These are phyloP conservation scores for Psittacula derbiana DNA, from an alignment of 2,797 vertebrate genomes.

Conservation along the genomic window DNA sequence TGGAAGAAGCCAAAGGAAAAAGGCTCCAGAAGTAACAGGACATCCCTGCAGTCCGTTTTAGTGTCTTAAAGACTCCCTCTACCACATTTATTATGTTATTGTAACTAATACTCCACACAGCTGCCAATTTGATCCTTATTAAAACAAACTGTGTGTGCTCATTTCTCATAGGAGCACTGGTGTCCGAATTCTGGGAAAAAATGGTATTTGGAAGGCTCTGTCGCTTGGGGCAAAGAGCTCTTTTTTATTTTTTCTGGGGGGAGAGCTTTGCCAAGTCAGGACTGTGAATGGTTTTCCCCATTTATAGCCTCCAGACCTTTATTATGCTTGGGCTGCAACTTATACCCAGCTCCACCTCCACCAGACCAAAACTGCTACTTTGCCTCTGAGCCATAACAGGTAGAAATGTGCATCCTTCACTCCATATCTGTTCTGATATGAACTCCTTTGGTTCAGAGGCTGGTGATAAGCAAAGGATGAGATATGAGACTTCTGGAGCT, in stretches of 20 bases:
- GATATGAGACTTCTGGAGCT: not conserved
- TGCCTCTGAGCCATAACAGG: constrained; percentile 37
- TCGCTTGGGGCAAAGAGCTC: constrained; percentile 34
- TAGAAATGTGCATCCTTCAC: not conserved
- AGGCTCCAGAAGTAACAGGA: not conserved
- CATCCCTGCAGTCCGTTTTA: not conserved
- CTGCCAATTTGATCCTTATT: constrained; percentile 41
- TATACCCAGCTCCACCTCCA: constrained; percentile 12
- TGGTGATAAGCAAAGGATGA: not conserved
- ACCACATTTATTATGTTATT: not conserved
- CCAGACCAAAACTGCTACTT: constrained; percentile 49
- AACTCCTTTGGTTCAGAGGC: not conserved
- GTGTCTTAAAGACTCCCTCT: not conserved
- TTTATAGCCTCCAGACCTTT: constrained; percentile 60
- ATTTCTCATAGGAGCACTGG: constrained; percentile 39
- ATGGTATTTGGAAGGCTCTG: constrained; percentile 48
- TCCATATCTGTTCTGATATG: not conserved
- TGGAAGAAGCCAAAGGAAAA: constrained; percentile 6
- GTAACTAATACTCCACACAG: not conserved
- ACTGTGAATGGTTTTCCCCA: constrained; percentile 57
- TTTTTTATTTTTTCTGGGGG: not conserved
- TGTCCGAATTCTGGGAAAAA: constrained; percentile 61
- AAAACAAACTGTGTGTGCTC: constrained; percentile 40
- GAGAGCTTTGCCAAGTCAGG: constrained; percentile 41
- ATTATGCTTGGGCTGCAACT: constrained; percentile 60